Evolutionary conservation across 37 sponge, comb jelly and placozoan genomes (phyloP), one percentile per base, ranked within the genome.

Genomic region (Hexactinellida sp.): DNA sequence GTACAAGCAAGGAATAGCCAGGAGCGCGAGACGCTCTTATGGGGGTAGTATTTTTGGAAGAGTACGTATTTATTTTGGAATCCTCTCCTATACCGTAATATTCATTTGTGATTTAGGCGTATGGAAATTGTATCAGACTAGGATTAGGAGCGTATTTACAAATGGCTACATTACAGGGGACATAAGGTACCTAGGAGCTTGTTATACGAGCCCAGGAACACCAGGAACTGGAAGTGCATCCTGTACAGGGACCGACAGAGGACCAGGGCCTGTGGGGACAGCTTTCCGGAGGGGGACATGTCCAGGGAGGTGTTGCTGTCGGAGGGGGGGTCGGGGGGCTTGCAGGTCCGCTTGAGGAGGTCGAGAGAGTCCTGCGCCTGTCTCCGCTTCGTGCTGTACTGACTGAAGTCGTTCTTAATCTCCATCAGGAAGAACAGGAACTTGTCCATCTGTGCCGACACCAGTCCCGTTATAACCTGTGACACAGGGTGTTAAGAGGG

Each of bases 161-260:
- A n/a, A n/a, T n/a, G n/a, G n/a, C n/a, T n/a, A n/a, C n/a, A n/a
- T 24, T 52, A 52, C 19, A 52, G 54, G 19, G 16, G 16, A 82
- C 13, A 82, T 19, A 82, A 35, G 36, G 7, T 38, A 37, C 39
- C 55, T 0, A 91, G 39, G 21, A 94, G 85, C 55, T 94, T 94
- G 35, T 91, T 82, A 36, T 92, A 94, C 7, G 84, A 84, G 0
- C 91, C 88, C 41, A 94, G 55, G 41, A 92, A 54, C 28, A 92
- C 84, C n/a, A 94, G 83, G 1, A 91, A 83, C 82, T 89, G 92
- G 89, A 92, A 92, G 86, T 94, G 95, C 24, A 92, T 84, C 86
- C 85, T 84, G 89, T 94, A 91, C 0, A 94, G 86, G 21, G 90
- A 88, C 38, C 85, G 85, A 84, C 92, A 92, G 36, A 94, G 89